Percentiles rank a stretch among this genome's conserved stretches.
These are phyloP conservation scores for Porites evermanni DNA, from an alignment of 92 coral and sea anemone species.

Conservation along the genomic window DNA sequence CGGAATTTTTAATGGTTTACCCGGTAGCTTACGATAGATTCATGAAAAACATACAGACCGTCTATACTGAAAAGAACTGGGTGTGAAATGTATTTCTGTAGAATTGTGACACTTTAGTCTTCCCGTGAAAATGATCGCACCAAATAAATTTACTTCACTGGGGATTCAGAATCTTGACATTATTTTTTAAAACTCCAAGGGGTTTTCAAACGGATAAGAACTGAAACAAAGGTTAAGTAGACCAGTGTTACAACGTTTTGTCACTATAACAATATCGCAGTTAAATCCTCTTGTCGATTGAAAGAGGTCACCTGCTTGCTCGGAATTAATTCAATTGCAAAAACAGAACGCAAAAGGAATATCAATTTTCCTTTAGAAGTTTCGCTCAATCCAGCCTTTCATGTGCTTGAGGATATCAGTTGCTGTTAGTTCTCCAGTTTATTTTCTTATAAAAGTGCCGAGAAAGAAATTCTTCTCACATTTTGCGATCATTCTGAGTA, in stretches of 20 bases:
- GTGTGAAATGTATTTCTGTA: too few species aligned
- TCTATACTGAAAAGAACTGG: background rate
- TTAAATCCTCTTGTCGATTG: background rate
- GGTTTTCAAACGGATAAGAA: background rate
- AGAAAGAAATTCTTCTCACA: background rate
- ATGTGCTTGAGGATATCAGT: background rate
- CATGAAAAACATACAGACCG: background rate
- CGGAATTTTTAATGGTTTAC: background rate
- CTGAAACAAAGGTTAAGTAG: background rate
- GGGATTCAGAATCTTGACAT: too few species aligned
- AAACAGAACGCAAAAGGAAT: background rate
- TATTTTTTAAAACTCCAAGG: too few species aligned
- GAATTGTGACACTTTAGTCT: too few species aligned
- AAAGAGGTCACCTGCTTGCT: slow-evolving; percentile 3
- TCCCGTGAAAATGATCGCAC: too few species aligned
- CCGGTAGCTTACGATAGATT: background rate
- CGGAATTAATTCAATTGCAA: background rate
- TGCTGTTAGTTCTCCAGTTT: background rate
- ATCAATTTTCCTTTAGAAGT: background rate
- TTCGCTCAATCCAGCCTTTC: background rate
- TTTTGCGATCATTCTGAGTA: background rate
- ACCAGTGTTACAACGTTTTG: too few species aligned
- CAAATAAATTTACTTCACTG: too few species aligned
- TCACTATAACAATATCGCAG: background rate
- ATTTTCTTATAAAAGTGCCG: background rate